These are phyloP conservation scores for Forpus xanthops DNA, from an alignment of 2,797 vertebrate genomes.

Conservation along the genomic window DNA sequence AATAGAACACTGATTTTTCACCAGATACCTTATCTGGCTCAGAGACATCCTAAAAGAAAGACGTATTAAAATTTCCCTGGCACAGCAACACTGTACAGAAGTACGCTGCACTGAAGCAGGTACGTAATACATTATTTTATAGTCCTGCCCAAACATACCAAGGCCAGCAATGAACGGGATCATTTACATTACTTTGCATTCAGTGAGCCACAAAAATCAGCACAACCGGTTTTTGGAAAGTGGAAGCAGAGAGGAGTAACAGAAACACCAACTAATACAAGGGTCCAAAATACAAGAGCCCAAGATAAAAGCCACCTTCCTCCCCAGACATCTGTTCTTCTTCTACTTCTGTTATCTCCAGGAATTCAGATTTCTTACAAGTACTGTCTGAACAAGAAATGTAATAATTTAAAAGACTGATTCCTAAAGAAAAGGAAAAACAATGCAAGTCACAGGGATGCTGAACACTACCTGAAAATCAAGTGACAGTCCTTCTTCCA, in stretches of 20 bases:
- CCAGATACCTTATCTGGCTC: constrained; percentile 75
- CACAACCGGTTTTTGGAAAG: background rate
- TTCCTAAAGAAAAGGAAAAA: background rate
- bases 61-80: background rate
- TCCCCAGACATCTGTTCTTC: background rate
- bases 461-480: background rate
- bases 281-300: background rate
- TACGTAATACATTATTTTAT: background rate
- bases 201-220: background rate
- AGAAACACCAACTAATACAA: background rate
- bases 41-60: constrained; percentile 78
- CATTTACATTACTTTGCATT: background rate
- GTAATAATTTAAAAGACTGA: background rate
- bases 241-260: background rate
- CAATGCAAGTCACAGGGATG: background rate
- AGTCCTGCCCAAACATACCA: background rate
- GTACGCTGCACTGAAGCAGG: background rate
- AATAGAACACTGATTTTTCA: constrained; percentile 90
- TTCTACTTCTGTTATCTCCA: background rate
- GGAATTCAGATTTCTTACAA: background rate
- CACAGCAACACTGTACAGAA: background rate
- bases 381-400: background rate
- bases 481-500: background rate
- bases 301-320: background rate
- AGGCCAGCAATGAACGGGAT: background rate